Evolutionary conservation across 2,888 invertebrate genomes (phyloP).

Genomic region (Aleiodes testaceus): DNA sequence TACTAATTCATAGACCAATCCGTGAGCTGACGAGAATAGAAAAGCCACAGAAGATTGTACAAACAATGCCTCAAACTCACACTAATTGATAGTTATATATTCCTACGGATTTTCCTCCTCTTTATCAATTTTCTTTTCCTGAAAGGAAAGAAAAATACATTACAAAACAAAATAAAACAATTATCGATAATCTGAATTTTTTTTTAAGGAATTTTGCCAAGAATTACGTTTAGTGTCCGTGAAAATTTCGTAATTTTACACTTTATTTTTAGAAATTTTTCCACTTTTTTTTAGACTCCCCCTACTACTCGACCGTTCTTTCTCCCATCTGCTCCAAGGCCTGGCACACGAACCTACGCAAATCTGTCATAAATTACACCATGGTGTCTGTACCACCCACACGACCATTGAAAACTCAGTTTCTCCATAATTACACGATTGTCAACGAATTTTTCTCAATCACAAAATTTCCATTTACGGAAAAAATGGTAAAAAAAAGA

Average conservation of each 20-base stretch:
- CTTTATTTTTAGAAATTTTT: constrained; percentile 6
- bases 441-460: too few species aligned
- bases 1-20: too few species aligned
- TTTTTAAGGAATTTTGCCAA: constrained; percentile 8
- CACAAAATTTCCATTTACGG: too few species aligned
- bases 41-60: too few species aligned
- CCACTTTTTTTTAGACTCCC: neutral
- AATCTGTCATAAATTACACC: constrained; percentile 19
- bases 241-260: constrained; percentile 16
- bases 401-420: constrained; percentile 1
- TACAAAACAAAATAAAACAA: neutral
- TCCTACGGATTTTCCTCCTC: too few species aligned
- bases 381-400: constrained; percentile 9
- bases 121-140: neutral
- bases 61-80: neutral
- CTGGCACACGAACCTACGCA: constrained; percentile 34
- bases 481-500: too few species aligned
- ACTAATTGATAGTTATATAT: neutral
- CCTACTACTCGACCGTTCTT: neutral
- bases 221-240: constrained; percentile 26
- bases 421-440: too few species aligned
- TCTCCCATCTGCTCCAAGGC: constrained; percentile 18
- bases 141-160: neutral
- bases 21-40: too few species aligned
- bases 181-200: neutral